A percentile compares a stretch with the other conserved stretches of the same genome.
Conservation (phyloP, 2,888 invertebrate genomes). For the Microctonus aethiopoides region DNA sequence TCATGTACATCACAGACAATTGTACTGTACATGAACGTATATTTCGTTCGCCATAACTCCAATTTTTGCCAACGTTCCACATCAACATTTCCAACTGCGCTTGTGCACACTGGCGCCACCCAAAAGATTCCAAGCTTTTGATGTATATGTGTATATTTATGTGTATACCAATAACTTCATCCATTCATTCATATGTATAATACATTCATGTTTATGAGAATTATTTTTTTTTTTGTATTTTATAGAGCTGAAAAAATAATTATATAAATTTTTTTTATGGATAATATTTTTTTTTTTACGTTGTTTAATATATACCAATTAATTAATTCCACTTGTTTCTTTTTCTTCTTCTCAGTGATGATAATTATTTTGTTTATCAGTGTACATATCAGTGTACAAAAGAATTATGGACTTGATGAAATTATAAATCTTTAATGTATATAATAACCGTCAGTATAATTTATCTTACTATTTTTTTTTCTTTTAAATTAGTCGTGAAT, state of each 20-base stretch:
- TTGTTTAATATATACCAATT: too few relatives aligned
- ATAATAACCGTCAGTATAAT: neutral
- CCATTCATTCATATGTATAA: too few relatives aligned
- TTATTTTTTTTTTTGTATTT: too few relatives aligned
- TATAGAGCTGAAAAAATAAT: too few relatives aligned
- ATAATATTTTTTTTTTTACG: too few relatives aligned
- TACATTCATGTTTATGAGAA: too few relatives aligned
- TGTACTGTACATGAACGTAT: neutral
- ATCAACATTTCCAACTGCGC: neutral
- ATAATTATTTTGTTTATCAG: neutral
- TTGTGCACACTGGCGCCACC: neutral
- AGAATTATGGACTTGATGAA: neutral
- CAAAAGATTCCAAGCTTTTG: neutral
- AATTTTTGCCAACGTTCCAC: neutral
- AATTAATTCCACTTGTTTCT: neutral
- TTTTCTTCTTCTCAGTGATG: neutral
- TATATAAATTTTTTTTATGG: too few relatives aligned
- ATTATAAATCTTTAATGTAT: neutral
- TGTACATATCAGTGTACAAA: neutral
- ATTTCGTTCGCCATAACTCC: neutral
- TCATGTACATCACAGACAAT: neutral
- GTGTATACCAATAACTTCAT: too few relatives aligned
- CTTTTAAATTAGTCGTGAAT: neutral
- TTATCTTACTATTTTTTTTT: neutral
- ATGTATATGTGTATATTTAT: too few relatives aligned